phyloP scores from a whole-genome alignment of 2,797 vertebrate species.

The Garrulus glandarius region DNA sequence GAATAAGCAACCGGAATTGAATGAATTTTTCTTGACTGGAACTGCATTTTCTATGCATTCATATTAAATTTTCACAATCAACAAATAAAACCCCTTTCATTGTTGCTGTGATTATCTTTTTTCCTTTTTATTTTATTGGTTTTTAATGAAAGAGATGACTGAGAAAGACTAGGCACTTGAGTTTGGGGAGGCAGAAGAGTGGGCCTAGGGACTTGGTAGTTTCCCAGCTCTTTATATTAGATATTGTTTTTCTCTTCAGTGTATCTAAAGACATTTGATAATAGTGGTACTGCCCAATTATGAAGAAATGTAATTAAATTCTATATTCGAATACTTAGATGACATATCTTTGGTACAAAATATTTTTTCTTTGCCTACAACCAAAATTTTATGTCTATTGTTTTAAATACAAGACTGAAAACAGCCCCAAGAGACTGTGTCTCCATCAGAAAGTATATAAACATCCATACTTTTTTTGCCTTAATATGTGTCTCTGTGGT shows the following conservation, averaged over 20 bases:
- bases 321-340: neutral
- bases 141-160: neutral
- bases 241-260: neutral
- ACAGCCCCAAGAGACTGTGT: neutral
- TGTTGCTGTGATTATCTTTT: neutral
- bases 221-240: neutral
- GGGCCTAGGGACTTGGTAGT: accelerated
- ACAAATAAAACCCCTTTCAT: neutral
- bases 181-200: neutral
- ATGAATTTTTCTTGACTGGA: neutral
- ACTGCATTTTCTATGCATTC: neutral
- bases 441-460: neutral
- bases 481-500: neutral
- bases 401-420: neutral
- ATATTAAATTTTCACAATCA: neutral
- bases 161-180: neutral
- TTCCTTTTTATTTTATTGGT: neutral
- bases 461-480: neutral
- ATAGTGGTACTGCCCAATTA: neutral
- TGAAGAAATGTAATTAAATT: neutral
- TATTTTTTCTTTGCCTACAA: neutral
- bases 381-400: neutral
- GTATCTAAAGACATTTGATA: neutral
- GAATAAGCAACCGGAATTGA: neutral
- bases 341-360: neutral